Evolutionary conservation across 2,797 vertebrate species (phyloP), one percentile per base, ranked within the genome.

Genomic region (Anguilla anguilla): DNA sequence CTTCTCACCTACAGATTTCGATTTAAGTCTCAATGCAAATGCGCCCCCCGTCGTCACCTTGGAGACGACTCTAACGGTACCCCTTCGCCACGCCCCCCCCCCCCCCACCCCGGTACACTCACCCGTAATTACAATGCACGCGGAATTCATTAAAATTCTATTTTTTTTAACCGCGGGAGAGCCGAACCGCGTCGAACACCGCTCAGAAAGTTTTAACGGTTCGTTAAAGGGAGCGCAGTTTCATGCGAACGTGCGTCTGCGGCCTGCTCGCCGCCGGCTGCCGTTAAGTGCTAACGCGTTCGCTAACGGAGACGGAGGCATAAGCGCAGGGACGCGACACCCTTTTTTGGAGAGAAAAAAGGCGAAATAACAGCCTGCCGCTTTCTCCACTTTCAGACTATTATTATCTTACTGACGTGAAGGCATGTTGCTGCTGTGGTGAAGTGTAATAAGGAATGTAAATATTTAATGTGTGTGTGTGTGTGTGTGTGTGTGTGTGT

Each of bases 11-110:
- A 19, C n/a, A 90, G 35, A 35, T 35, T 91, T 90, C 82, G 28
- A 93, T 91, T 92, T 89, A 92, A 88, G 90, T 85, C 84, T 67
- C 87, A 92, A 91, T 93, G 85, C 93, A 92, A 93, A 95, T 93
- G 91, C 93, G 15, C 9, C 49, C 93, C 90, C 88, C 86, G 22
- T 46, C 88, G 88, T 91, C 84, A 89, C 92, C 90, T 92, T 88
- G 35, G 91, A 89, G 89, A 89, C 83, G 84, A 55, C 88, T 92
- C 86, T 55, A 87, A 59, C 35, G 86, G 13, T 81, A 86, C 90
- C 89, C 83, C 84, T 84, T n/a, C 49, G 46, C 46, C 61, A 46
- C 46, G 39, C 74, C 51, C n/a, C n/a, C 2, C n/a, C 31, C 49
- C 31, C 15, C 53, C 55, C 83, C 31, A 31, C 31, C 31, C 31